phyloP scores from a whole-genome alignment of 2,797 vertebrate genomes.

The Gorsachius magnificus region DNA sequence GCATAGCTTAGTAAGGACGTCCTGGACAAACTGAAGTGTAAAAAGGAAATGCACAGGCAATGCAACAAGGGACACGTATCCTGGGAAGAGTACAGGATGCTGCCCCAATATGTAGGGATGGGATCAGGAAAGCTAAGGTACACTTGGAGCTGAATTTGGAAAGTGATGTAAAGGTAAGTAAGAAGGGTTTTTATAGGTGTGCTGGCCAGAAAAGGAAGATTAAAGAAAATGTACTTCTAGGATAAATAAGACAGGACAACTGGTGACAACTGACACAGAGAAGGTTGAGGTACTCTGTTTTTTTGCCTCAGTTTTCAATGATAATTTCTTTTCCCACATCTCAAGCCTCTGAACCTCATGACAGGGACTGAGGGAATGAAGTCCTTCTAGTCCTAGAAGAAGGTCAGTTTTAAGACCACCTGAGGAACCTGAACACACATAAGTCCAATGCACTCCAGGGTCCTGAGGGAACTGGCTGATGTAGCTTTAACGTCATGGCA shows the following conservation, averaged over 20 bases:
- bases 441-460: background rate
- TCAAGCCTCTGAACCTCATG: background rate
- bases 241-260: background rate
- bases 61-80: background rate
- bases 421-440: background rate
- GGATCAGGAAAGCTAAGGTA: background rate
- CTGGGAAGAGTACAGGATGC: background rate
- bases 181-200: background rate
- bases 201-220: background rate
- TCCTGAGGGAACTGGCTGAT: background rate
- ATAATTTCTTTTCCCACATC: background rate
- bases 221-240: background rate
- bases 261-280: background rate
- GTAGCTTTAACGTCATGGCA: background rate
- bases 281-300: background rate
- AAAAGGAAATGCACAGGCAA: background rate
- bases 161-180: background rate
- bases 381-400: background rate
- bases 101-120: background rate
- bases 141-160: background rate
- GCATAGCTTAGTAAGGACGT: background rate
- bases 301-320: background rate
- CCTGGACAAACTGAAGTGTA: background rate
- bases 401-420: background rate
- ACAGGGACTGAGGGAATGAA: background rate